A percentile compares a stretch with the other conserved stretches of the same genome.
phyloP scores from a whole-genome alignment of 2,888 invertebrate genomes.

The Chymomyza procnemis region DNA sequence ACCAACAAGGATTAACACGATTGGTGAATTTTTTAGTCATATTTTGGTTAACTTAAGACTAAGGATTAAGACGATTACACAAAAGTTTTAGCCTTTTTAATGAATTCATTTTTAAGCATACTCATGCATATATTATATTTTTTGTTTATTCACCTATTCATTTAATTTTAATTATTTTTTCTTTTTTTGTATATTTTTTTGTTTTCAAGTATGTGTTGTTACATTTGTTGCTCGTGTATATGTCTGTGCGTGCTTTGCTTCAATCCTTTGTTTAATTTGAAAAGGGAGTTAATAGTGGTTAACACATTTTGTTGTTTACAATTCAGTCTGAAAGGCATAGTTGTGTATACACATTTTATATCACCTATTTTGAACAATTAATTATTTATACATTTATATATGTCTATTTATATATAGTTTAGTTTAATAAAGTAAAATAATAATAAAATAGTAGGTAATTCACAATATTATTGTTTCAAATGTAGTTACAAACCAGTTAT shows the following conservation, averaged over 20 bases:
- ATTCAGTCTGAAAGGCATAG: slow-evolving; percentile 73
- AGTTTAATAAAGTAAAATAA: slow-evolving; percentile 24
- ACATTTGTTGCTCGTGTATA: slow-evolving; percentile 12
- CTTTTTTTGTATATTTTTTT: no score
- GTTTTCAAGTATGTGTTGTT: not conserved
- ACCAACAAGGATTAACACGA: not conserved
- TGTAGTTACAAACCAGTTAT: not conserved
- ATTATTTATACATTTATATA: slow-evolving; percentile 39
- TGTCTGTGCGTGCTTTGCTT: slow-evolving; percentile 51
- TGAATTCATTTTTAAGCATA: not conserved
- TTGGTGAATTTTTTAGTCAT: not conserved
- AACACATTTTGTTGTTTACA: slow-evolving; percentile 71
- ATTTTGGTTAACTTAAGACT: not conserved
- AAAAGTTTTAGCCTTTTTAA: not conserved
- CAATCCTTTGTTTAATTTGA: slow-evolving; percentile 52
- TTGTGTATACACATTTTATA: slow-evolving; percentile 69
- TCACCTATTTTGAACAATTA: slow-evolving; percentile 71
- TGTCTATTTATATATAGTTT: not conserved
- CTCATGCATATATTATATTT: not conserved
- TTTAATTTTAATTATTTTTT: not conserved
- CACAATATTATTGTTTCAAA: slow-evolving; percentile 44
- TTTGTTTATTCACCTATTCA: not conserved
- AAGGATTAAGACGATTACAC: not conserved
- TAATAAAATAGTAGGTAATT: slow-evolving; percentile 39
- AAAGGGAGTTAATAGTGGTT: slow-evolving; percentile 65